phyloP scores from a whole-genome alignment of 2,113 vertebrate genomes.

The Archilochus colubris region DNA sequence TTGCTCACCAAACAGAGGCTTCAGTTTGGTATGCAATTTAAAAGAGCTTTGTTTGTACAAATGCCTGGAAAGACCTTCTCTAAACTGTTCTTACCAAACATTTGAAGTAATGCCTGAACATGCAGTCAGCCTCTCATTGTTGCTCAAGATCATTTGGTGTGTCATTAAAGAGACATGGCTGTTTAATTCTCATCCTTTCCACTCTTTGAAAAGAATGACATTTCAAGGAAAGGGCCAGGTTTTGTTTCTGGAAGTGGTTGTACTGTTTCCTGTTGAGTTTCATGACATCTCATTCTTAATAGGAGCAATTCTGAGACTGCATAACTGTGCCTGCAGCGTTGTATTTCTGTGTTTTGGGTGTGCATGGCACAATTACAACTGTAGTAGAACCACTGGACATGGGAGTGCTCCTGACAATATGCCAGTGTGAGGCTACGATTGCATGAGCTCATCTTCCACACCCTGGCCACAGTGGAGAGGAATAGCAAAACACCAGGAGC shows the following conservation, averaged over 20 bases:
- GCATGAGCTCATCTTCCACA: not conserved
- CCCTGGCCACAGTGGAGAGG: not conserved
- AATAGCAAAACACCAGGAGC: not conserved
- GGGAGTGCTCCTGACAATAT: not conserved
- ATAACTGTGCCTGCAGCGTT: not conserved
- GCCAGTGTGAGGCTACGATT: not conserved
- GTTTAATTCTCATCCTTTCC: conserved; percentile 7
- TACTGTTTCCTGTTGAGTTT: not conserved
- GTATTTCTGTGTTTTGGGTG: not conserved
- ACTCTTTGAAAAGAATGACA: not conserved
- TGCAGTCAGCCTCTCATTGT: not conserved
- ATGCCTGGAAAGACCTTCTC: conserved; percentile 3
- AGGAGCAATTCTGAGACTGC: not conserved
- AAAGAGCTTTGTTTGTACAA: not conserved
- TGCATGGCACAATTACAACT: not conserved
- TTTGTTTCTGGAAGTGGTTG: conserved; percentile 28
- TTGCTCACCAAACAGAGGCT: not conserved
- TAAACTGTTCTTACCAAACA: not conserved
- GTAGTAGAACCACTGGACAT: not conserved
- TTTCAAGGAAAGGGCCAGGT: not conserved
- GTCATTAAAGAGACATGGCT: not conserved
- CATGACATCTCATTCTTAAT: not conserved
- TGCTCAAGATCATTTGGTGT: conserved; percentile 11
- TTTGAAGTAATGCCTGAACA: not conserved
- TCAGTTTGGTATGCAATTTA: not conserved